A percentile compares a stretch with the other conserved stretches of the same genome.
phyloP scores from a whole-genome alignment of 2,797 vertebrate genomes.

The Hemibagrus guttatus region DNA sequence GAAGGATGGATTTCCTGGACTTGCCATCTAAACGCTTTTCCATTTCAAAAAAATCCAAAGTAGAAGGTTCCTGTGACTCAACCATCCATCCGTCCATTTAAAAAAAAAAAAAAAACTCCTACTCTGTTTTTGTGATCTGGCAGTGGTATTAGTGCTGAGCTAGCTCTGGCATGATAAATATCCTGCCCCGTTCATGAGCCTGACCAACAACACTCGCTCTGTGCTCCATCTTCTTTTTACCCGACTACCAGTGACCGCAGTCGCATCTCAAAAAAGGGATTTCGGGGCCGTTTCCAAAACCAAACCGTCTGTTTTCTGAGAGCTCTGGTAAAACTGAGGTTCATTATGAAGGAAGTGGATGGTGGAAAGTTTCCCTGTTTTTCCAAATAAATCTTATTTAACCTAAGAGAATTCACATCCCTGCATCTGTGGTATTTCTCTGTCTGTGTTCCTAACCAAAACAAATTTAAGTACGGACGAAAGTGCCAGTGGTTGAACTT shows the following conservation, averaged over 20 bases:
- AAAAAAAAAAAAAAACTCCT: too few relatives aligned
- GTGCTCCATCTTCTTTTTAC: conserved; percentile 14
- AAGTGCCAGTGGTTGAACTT: conserved; percentile 22
- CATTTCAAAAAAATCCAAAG: conserved; percentile 19
- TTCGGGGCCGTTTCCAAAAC: conserved; percentile 54
- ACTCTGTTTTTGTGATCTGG: conserved; percentile 41
- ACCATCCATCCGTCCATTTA: background rate
- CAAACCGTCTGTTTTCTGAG: conserved; percentile 30
- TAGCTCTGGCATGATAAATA: conserved; percentile 44
- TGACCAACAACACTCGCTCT: conserved; percentile 22
- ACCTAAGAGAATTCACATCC: conserved; percentile 71
- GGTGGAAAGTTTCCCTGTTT: conserved; percentile 74
- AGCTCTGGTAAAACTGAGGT: conserved; percentile 67
- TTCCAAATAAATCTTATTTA: conserved; percentile 79
- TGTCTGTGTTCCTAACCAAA: conserved; percentile 42
- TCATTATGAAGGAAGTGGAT: conserved; percentile 80
- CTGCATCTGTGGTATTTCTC: conserved; percentile 67
- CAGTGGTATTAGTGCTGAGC: conserved; percentile 25
- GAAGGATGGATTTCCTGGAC: background rate
- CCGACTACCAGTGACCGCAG: conserved; percentile 26
- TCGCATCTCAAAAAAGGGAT: conserved; percentile 14
- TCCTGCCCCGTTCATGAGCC: conserved; percentile 34
- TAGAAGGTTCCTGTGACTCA: conserved; percentile 28
- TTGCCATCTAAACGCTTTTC: background rate
- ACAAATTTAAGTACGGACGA: conserved; percentile 19